Percentiles rank a stretch among this genome's conserved stretches.
These are phyloP conservation scores for Scomber colias DNA, from an alignment of 2,113 vertebrate species.

Conservation along the genomic window DNA sequence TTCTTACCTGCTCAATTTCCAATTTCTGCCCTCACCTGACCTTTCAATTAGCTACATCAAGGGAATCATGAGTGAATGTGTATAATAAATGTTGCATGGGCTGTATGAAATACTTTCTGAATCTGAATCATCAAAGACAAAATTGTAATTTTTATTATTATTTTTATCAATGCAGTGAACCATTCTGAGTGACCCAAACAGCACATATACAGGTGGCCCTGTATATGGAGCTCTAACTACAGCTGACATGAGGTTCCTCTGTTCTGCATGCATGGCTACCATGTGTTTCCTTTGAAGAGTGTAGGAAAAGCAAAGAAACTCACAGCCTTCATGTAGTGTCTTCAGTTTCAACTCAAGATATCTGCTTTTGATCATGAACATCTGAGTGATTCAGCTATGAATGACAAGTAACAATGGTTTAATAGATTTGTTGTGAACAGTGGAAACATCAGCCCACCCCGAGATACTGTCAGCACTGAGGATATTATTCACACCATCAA, in stretches of 20 bases:
- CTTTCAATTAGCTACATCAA: no score
- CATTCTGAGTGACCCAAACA: no score
- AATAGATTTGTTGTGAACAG: background rate
- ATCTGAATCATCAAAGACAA: no score
- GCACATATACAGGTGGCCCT: no score
- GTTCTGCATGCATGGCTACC: background rate
- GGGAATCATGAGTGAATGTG: no score
- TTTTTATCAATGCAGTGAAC: no score
- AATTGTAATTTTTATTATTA: no score
- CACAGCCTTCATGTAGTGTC: background rate
- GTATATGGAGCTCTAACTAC: background rate
- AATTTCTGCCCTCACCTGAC: no score
- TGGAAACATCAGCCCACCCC: background rate
- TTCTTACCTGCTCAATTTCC: no score
- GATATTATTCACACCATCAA: background rate
- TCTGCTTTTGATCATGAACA: constrained; percentile 2
- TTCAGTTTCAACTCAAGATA: background rate
- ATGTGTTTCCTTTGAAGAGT: background rate
- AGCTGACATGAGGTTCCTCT: background rate
- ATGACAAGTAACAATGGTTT: background rate
- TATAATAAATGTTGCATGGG: no score
- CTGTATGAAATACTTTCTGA: no score
- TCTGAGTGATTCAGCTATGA: background rate
- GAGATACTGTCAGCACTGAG: background rate
- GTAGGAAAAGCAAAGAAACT: background rate